Percentiles rank a stretch among this genome's conserved stretches.
Evolutionary conservation across 2,113 vertebrate species (phyloP).

Genomic region (Protobothrops flavoviridis): DNA sequence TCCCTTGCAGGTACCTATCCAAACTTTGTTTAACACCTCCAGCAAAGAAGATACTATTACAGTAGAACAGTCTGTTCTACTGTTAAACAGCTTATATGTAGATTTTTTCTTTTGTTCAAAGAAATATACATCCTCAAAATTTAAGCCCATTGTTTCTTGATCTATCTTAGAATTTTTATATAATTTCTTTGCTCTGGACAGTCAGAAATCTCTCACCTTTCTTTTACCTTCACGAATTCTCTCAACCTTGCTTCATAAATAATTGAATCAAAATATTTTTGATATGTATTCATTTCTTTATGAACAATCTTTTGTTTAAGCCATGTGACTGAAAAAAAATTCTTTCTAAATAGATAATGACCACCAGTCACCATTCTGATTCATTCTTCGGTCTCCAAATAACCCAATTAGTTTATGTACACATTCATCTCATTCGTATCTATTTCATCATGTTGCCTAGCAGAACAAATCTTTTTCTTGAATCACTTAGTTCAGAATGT

Average conservation of each 20-base stretch:
- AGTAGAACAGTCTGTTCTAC: neutral
- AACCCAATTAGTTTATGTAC: neutral
- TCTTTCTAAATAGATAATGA: neutral
- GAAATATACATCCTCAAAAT: neutral
- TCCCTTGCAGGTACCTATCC: neutral
- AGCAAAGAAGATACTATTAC: neutral
- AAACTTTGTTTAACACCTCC: neutral
- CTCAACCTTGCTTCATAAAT: neutral
- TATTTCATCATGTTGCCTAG: neutral
- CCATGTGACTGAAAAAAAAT: neutral
- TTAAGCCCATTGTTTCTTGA: neutral
- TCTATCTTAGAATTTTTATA: neutral
- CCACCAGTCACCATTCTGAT: neutral
- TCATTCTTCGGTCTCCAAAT: neutral
- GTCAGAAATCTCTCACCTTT: neutral
- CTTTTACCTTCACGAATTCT: neutral
- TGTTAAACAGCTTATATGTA: neutral
- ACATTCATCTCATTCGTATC: neutral
- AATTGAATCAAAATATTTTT: neutral
- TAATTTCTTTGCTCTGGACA: neutral
- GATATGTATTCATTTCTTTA: neutral
- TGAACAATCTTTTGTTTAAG: neutral
- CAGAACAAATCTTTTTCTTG: neutral
- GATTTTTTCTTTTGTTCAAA: neutral
- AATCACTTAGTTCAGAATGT: neutral